Conservation (phyloP, 2,113 vertebrate species). For the Lagenorhynchus albirostris region DNA sequence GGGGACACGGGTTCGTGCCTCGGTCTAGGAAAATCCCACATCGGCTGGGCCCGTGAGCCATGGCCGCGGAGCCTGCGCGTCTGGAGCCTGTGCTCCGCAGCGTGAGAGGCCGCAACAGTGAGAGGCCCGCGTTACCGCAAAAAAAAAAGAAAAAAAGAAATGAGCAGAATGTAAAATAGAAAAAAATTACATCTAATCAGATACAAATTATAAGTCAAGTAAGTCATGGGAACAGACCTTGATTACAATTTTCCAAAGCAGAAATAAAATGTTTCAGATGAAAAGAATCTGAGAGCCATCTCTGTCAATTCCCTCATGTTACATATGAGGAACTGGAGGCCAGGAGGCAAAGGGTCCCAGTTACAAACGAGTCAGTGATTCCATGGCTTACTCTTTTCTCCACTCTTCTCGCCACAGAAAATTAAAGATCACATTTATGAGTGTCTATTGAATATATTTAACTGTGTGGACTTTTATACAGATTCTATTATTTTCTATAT, state of each 20-base stretch:
- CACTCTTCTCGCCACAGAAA: not conserved
- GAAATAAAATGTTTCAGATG: not conserved
- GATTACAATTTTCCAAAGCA: constrained; percentile 16
- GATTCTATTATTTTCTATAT: not conserved
- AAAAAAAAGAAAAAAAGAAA: not conserved
- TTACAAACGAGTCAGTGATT: not conserved
- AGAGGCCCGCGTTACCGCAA: no score
- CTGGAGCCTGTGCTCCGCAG: no score
- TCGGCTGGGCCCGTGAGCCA: no score
- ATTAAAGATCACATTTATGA: not conserved
- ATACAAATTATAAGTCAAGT: constrained; percentile 36
- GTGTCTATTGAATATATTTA: not conserved
- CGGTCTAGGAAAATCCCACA: no score
- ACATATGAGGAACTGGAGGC: not conserved
- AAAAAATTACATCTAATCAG: constrained; percentile 14
- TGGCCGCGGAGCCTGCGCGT: no score
- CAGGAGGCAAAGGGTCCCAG: not conserved
- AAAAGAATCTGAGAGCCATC: not conserved
- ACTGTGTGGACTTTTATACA: not conserved
- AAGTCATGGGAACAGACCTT: not conserved
- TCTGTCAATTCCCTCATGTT: not conserved
- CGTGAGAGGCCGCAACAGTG: no score
- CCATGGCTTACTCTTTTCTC: not conserved
- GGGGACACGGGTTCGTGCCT: no score
- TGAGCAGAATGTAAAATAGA: constrained; percentile 6